Evolutionary conservation across 2,113 vertebrate genomes (phyloP), one percentile per base, ranked within the genome.

Genomic region (Pterocles gutturalis): DNA sequence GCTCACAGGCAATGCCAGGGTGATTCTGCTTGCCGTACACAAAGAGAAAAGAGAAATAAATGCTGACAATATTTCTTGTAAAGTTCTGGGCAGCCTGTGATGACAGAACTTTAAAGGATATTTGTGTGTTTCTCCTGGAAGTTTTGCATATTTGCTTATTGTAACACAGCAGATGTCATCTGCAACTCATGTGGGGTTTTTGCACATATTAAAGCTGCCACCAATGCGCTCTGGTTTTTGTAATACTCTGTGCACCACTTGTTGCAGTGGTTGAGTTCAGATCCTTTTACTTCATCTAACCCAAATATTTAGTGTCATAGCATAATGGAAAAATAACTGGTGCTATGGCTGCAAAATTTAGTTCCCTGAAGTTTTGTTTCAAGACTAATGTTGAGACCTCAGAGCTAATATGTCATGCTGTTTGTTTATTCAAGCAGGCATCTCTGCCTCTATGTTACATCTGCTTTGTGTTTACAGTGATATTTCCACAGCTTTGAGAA

Each of bases 401-500:
- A 24, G 57, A 91, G 62, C 78, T 89, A 84, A 67, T 93, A 57
- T 69, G 57, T 76, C 66, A 45, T 1, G 4, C 53, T 80, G 73
- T 87, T 93, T 95, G 70, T 89, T 95, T 94, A 85, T 83, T 91
- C 81, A 82, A 33, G 38, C 57, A 76, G 66, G 34, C 78, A 76
- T 60, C 73, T 62, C 72, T 89, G 83, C 54, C 54, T 95, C 65
- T 92, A 24, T 60, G 82, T 87, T 96, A 78, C 45, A 69, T 89
- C 66, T 89, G 41, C 57, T 85, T 83, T 69, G 53, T 96, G 65
- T 93, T 95, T 94, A 72, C 75, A n/a, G 60, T 70, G 64, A 15
- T 90, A 84, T 75, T 90, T 94, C 72, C 89, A 83, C 67, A 91
- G 54, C 79, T 93, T 36, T 89, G 60, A 92, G 89, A 91, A 91